phyloP scores from a whole-genome alignment of 2,797 vertebrate genomes.

The Mastacembelus armatus region DNA sequence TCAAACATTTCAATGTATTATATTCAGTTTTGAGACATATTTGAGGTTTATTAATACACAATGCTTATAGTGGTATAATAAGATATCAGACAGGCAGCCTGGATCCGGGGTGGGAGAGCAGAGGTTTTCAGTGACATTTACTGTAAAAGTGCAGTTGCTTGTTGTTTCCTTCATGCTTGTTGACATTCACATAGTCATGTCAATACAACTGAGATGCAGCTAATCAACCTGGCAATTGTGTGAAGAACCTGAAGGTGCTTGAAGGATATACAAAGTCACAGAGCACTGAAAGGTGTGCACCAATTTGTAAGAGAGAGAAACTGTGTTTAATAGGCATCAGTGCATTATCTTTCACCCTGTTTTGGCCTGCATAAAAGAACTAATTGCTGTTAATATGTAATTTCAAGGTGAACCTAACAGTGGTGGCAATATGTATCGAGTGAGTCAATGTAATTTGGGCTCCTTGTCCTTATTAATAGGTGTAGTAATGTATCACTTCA shows the following conservation, averaged over 20 bases:
- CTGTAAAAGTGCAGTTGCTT: too few species aligned
- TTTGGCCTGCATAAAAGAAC: slow-evolving; percentile 44
- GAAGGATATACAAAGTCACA: slow-evolving; percentile 43
- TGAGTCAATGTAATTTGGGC: slow-evolving; percentile 48
- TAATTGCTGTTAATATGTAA: slow-evolving; percentile 63
- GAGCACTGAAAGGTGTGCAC: too few species aligned
- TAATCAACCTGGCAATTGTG: slow-evolving; percentile 25
- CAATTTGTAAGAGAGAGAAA: not conserved
- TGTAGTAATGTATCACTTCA: slow-evolving; percentile 17
- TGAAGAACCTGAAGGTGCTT: slow-evolving; percentile 22
- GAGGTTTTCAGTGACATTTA: slow-evolving; percentile 13
- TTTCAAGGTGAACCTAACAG: slow-evolving; percentile 44
- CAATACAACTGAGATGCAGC: slow-evolving; percentile 48
- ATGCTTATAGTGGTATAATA: slow-evolving; percentile 18
- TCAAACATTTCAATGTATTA: slow-evolving; percentile 20
- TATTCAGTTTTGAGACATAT: slow-evolving; percentile 5
- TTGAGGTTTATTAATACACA: slow-evolving; percentile 23
- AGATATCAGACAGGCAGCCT: slow-evolving; percentile 7
- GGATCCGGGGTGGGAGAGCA: slow-evolving; percentile 33
- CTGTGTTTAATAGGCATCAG: slow-evolving; percentile 37
- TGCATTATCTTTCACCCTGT: slow-evolving; percentile 36
- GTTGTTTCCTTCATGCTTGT: too few species aligned
- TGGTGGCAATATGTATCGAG: slow-evolving; percentile 26
- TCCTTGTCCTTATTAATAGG: slow-evolving; percentile 44
- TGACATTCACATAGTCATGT: slow-evolving; percentile 46